phyloP scores from a whole-genome alignment of 2,888 invertebrate genomes.

The Drosophila barbarae region DNA sequence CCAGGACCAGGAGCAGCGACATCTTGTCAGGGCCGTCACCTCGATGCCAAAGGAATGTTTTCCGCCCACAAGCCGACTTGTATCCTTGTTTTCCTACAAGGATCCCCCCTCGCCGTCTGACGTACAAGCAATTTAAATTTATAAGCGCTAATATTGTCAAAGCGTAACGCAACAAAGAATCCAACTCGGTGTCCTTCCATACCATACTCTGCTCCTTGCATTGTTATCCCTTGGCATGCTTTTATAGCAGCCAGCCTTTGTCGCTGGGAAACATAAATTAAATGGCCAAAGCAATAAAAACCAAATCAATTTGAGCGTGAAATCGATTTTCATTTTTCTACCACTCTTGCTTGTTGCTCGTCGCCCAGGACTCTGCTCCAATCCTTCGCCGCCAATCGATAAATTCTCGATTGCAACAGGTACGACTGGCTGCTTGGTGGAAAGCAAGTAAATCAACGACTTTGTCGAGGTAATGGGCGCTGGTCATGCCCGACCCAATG shows the following conservation, averaged over 20 bases:
- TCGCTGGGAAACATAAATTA: conserved; percentile 58
- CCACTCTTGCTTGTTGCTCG: conserved; percentile 26
- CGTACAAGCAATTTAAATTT: conserved; percentile 61
- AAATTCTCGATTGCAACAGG: conserved; percentile 64
- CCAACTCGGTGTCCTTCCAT: conserved; percentile 18
- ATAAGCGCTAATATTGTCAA: conserved; percentile 62
- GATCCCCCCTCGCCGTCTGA: conserved; percentile 11
- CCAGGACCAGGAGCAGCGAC: conserved; percentile 26
- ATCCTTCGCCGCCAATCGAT: conserved; percentile 47
- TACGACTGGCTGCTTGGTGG: conserved; percentile 18
- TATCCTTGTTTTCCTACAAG: conserved; percentile 32
- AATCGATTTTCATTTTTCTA: conserved; percentile 64
- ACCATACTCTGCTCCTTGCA: conserved; percentile 17
- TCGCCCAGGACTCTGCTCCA: not conserved
- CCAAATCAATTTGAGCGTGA: conserved; percentile 72
- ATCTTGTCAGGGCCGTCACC: conserved; percentile 57
- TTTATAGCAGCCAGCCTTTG: conserved; percentile 46
- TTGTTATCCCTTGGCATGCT: conserved; percentile 51
- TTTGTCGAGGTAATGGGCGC: conserved; percentile 39
- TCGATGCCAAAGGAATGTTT: conserved; percentile 54
- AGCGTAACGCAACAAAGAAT: conserved; percentile 49
- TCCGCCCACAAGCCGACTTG: conserved; percentile 33
- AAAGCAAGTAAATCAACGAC: conserved; percentile 42
- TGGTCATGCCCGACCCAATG: conserved; percentile 45
- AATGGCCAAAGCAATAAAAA: conserved; percentile 67